phyloP scores from a whole-genome alignment of 2,797 vertebrate species.

The Eospalax fontanierii region DNA sequence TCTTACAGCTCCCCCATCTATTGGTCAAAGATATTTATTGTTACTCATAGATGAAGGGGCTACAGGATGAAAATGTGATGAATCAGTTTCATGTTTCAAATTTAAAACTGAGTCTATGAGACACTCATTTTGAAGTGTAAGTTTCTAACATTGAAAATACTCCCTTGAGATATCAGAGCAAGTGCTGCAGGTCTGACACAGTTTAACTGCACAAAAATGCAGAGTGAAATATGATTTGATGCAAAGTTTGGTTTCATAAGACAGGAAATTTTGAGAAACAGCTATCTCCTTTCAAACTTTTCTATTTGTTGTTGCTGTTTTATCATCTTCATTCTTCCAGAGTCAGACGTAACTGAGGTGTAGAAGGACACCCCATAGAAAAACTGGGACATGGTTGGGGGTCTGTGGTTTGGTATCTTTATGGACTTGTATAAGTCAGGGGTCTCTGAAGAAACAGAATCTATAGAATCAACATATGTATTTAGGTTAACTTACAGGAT shows the following conservation, averaged over 20 bases:
- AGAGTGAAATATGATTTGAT: neutral
- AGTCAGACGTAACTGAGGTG: neutral
- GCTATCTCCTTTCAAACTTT: neutral
- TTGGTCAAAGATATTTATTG: neutral
- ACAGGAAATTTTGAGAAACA: neutral
- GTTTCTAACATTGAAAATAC: constrained; percentile 28
- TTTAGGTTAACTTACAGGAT: too few relatives aligned
- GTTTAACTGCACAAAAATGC: neutral
- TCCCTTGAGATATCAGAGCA: neutral
- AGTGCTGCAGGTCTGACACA: neutral
- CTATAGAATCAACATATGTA: too few relatives aligned
- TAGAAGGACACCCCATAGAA: neutral
- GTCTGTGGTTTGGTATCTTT: neutral
- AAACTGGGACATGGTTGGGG: neutral
- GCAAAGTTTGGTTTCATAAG: neutral
- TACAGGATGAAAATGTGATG: neutral
- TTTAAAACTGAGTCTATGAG: neutral
- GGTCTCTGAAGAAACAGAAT: too few relatives aligned
- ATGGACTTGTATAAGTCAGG: too few relatives aligned
- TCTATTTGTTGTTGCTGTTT: neutral
- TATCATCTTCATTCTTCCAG: neutral
- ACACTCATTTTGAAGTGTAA: neutral
- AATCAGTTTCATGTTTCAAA: neutral
- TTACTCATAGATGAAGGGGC: neutral
- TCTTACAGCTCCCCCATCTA: neutral